These are phyloP conservation scores for Neogale vison DNA, from an alignment of 2,113 vertebrate genomes.

Conservation along the genomic window DNA sequence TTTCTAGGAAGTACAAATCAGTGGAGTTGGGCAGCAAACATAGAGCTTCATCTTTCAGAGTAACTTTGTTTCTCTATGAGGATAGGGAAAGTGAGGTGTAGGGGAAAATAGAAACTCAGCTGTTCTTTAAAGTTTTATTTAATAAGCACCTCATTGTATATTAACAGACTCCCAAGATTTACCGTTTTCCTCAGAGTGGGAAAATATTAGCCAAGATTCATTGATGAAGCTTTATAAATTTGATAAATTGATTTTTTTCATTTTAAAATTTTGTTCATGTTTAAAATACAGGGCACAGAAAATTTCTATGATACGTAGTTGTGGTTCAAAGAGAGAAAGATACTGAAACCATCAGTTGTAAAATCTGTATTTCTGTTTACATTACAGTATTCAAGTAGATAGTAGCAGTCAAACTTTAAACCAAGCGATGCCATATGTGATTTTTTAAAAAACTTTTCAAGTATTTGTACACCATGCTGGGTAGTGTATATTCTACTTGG, in stretches of 20 bases:
- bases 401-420: background rate
- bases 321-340: slow-evolving; percentile 48
- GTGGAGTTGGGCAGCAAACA: background rate
- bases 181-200: background rate
- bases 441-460: background rate
- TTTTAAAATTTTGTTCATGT: slow-evolving; percentile 50
- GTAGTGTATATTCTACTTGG: background rate
- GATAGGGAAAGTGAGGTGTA: background rate
- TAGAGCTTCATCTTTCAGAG: background rate
- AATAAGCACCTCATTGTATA: background rate
- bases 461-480: background rate
- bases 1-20: slow-evolving; percentile 24
- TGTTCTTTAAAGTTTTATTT: slow-evolving; percentile 16
- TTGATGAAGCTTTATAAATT: background rate
- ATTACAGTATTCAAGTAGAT: background rate
- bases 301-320: background rate
- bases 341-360: slow-evolving; percentile 2
- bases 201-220: slow-evolving; percentile 7
- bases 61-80: background rate
- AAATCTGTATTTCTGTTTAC: slow-evolving; percentile 24
- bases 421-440: background rate
- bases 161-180: background rate
- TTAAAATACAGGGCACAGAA: slow-evolving; percentile 50
- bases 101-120: background rate
- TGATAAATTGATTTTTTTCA: slow-evolving; percentile 47